Conservation (phyloP, 2,113 vertebrate genomes). For the Bos taurus region DNA sequence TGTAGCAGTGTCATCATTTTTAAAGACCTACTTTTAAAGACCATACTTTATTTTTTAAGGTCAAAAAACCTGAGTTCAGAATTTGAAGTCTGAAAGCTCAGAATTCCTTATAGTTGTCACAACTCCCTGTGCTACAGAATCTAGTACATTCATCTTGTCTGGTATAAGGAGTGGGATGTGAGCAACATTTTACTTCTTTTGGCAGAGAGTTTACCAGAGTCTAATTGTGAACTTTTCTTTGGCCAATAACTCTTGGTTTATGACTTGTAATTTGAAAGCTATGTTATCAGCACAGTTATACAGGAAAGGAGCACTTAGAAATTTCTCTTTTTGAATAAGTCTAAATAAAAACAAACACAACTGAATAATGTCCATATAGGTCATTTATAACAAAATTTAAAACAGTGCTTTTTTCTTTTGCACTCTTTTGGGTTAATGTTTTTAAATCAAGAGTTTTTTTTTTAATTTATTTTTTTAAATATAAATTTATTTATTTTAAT, state of each 20-base stretch:
- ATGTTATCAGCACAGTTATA: not conserved
- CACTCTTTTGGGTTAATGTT: not conserved
- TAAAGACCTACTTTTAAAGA: not conserved
- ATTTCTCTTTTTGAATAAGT: not conserved
- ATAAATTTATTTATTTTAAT: no score
- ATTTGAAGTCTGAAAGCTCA: not conserved
- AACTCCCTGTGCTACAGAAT: not conserved
- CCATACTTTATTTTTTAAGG: constrained; percentile 24
- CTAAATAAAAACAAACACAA: constrained; percentile 13
- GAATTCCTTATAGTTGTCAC: not conserved
- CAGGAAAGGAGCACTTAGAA: not conserved
- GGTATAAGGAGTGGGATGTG: not conserved
- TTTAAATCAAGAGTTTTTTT: not conserved
- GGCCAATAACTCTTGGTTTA: not conserved
- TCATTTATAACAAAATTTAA: not conserved
- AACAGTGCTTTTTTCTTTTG: not conserved
- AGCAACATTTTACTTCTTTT: not conserved
- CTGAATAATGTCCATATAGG: not conserved
- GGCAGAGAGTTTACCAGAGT: not conserved
- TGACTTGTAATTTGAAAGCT: not conserved
- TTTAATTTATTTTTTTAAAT: no score
- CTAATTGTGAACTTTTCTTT: not conserved
- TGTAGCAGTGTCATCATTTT: not conserved
- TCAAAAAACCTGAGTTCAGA: not conserved
- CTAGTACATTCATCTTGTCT: not conserved